Base-by-base conservation (phyloP, 1,140 invertebrate genomes). In the Tetragnatha versicolor region DNA sequence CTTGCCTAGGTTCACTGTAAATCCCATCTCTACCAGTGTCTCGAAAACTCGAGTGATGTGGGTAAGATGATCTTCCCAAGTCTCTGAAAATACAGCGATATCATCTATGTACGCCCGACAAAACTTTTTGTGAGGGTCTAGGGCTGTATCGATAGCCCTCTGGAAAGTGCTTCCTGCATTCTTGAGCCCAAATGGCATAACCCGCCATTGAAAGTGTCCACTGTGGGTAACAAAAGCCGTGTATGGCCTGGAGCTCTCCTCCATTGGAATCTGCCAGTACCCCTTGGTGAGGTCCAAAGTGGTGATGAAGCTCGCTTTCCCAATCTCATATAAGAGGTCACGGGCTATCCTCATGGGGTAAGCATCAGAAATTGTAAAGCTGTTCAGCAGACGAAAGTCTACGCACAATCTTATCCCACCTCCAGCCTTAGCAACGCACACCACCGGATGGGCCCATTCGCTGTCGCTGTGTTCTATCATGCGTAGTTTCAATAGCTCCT, bases 1-100 rank as follows among this genome's bases (percentile, higher is more conserved):
- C 81, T 87, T 87, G 42, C 83, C 77, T n/a, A 79, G 80, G 27
- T 45, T 66, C 10, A 42, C 3, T 3, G 35, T 66, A 42, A 66
- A 45, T 2, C 31, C 31, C 7, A 42, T 2, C 14, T 42, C 33
- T 27, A 45, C 17, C 85, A 78, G 12, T 83, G 81, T 69, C 69
- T 53, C 10, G 69, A 42, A 1, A 85, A 60, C 55, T 2, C 14
- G 17, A 31, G 27, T 2, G 10, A 60, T 10, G 42, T 20, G 76
- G n/a, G 4, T 51, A 22, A 39, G 80, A 81, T 60, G 83, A 83
- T 29, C 72, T 12, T 81, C 55, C 37, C 63, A 79, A 20, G 0
- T 42, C 14, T 35, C 22, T 2, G 73, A 79, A 31, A 55, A 80
- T 33, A 82, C 42, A 2, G 69, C n/a, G 12, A 84, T 81, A 61